Evolutionary conservation across 92 coral and sea anemone genomes (phyloP), one percentile per base, ranked within the genome.

Genomic region (Hydrozoanthus gracilis): DNA sequence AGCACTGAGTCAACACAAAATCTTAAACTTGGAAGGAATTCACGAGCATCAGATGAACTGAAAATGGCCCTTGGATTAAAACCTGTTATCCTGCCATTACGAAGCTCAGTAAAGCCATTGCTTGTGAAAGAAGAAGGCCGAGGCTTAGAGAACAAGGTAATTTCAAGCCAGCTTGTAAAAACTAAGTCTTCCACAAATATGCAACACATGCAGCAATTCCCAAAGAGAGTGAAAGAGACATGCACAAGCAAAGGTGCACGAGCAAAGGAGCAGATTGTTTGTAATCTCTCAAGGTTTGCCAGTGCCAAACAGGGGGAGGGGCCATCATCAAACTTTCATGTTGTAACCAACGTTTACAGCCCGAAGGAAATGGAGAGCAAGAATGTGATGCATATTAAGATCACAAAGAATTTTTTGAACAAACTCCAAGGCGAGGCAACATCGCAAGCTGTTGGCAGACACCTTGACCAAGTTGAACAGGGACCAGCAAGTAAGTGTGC

Each of bases 351-450:
- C 47, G 78, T 76, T 6, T 88, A 83, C 70, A 86, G 90, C 5
- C 67, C 92, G 83, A 92, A 90, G 71, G 87, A 87, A 51, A 83
- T 94, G 79, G 95, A 92, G 54, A 94, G 98, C 66, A 94, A 94
- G 82, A 89, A 92, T 87, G 98, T 94, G 52, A 91, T 84, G 68
- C 98, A 90, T 62, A 80, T 94, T 66, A 92, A 90, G 79, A 94
- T 94, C 69, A 82, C 93, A 65, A 92, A 88, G 65, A 91, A 94
- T 69, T 83, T 79, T 3, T 68, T 90, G 72, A 89, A 86, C 7
- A 80, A 48, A 50, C 85, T 80, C 13, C 74, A 80, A 58, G 74
- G 72, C 3, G 74, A 80, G 61, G 73, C 85, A 64, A 58, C 73
- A 5, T 14, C 49, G 8, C 74, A 64, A 8, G 85, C 47, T 4